Base-by-base conservation (phyloP, 2,888 invertebrate species). In the Lasiommata megera region DNA sequence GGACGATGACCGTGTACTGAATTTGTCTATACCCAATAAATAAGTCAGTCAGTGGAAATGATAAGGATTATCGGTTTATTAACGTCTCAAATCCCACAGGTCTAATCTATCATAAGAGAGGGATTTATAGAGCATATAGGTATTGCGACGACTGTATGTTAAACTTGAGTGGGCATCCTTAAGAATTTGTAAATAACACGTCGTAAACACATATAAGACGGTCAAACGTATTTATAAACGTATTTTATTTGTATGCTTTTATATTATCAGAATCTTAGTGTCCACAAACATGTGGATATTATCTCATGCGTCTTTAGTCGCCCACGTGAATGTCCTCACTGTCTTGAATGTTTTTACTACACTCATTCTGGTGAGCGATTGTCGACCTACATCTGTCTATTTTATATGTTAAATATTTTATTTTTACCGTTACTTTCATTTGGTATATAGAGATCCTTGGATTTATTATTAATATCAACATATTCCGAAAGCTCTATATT, bases 241-340 rank as follows among this genome's bases (percentile, higher is more conserved):
- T 11, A 23, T 8, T 34, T 34, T 34, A 9, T 3, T 3, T 17
- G 17, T 40, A 18, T 12, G 11, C 5, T 29, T 31, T 11, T 6
- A 11, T 31, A 46, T 31, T 29, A 29, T 16, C 44, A 11, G 36
- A 36, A 44, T 34, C 23, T 44, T 53, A 37, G 31, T 46, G 28
- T 23, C 37, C 58, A 54, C 63, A 58, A 68, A 63, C 64, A 28
- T 67, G 67, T 61, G 68, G 72, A 71, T 69, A 68, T 69, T 69
- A 68, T 56, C 12, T 48, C 46, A 46, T 41, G 48, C 54, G 52
- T 50, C 54, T 54, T 55, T 56, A 52, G 16, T 54, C 64, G 60
- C 82, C 83, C 79, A 83, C 84, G 64, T 70, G 68, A 70, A 69
- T 62, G 69, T 76, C 77, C 72, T 82, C 82, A 82, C 76, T 79